Base-by-base conservation (phyloP, 2,113 vertebrate species). In the Mugil cephalus region DNA sequence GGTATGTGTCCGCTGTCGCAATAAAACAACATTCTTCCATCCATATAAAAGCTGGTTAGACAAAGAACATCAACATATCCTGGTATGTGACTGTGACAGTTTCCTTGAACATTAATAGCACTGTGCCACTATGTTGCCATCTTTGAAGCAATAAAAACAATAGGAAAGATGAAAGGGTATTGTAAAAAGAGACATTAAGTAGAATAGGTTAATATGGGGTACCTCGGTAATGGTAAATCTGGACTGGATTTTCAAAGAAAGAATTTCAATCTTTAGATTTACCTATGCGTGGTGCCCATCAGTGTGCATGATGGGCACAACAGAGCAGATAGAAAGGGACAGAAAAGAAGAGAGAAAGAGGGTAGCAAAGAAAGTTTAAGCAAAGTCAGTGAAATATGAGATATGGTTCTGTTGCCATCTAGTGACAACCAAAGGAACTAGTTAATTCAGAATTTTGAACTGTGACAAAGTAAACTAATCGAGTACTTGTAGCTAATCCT, bases 371-470 rank as follows among this genome's bases (percentile, higher is more conserved):
- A n/a, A 12, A 3, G 15, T 10, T 15, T 51, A 10, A 14, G 30
- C 14, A n/a, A 62, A 47, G 19, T 39, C 17, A 35, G 18, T 50
- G n/a, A 12, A 43, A 51, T 11, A 46, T 74, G 14, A 4, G 63
- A 78, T 24, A 73, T 63, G 80, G 55, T 76, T 84, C 35, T 84
- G 75, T 87, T 90, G 88, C 92, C 91, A 92, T 89, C 91, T 92
- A 85, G 87, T 90, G 89, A 68, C 34, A 10, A 1, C 6, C n/a
- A 12, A n/a, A 39, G 35, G 75, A 82, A 87, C 8, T 74, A 24
- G 7, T 45, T 17, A 7, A 34, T 38, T 36, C 19, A 39, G 1
- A 17, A 55, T 18, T 24, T 39, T 61, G 8, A 62, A 50, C 46
- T 54, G 8, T 48, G 1, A n/a, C 2, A 24, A 3, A 7, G 0